Percentiles rank a stretch among this genome's conserved stretches.
These are phyloP conservation scores for Neotoxoptera formosana DNA, from an alignment of 1,140 invertebrate genomes.

Conservation along the genomic window DNA sequence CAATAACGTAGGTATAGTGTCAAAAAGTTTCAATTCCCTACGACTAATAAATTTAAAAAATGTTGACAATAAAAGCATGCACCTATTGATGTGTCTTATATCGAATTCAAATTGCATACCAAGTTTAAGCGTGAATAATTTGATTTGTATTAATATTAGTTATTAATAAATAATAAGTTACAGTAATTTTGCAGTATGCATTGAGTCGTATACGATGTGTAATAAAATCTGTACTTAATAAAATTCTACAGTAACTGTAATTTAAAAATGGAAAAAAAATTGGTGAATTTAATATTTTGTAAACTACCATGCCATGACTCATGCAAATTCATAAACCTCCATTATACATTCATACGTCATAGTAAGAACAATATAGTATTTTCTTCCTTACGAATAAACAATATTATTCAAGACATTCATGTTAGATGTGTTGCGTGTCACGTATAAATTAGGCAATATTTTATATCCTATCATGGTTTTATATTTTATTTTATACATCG, in stretches of 20 bases:
- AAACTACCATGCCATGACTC: neutral
- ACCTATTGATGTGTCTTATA: neutral
- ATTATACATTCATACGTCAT: neutral
- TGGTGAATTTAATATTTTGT: neutral
- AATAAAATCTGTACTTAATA: neutral
- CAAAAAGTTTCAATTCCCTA: neutral
- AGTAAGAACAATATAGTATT: neutral
- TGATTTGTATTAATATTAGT: neutral
- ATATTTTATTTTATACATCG: no score
- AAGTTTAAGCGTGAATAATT: neutral
- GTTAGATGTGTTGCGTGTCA: neutral
- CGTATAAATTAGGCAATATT: neutral
- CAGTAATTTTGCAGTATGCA: neutral
- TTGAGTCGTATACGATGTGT: neutral
- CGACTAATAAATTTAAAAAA: neutral
- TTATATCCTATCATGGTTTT: neutral
- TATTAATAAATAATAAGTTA: neutral
- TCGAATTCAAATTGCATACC: neutral
- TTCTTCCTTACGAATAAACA: neutral
- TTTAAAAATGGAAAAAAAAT: neutral
- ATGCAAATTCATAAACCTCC: neutral
- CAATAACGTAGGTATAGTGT: neutral
- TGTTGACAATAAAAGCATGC: neutral
- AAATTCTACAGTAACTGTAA: neutral
- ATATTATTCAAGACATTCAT: neutral